Conservation (phyloP, 2,888 invertebrate genomes). For the Orgyia antiqua region DNA sequence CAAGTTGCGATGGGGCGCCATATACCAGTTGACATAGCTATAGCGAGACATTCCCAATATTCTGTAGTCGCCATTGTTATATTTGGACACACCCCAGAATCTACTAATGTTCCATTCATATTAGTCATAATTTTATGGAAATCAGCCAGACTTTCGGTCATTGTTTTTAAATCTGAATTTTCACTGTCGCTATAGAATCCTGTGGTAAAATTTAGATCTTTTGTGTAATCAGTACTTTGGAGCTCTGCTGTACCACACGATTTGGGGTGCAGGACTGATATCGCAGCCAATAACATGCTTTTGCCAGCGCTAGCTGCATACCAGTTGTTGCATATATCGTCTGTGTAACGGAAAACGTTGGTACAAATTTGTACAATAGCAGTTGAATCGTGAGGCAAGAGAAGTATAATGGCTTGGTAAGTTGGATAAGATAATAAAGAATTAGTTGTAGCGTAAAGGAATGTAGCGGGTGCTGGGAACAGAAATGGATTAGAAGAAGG, state of each 20-base stretch:
- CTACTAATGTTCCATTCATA: constrained; percentile 21
- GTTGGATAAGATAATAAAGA: constrained; percentile 16
- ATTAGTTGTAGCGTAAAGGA: constrained; percentile 21
- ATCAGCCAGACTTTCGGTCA: constrained; percentile 23
- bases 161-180: constrained; percentile 25
- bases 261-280: constrained; percentile 6
- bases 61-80: constrained; percentile 3
- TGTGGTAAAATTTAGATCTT: constrained; percentile 14
- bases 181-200: constrained; percentile 5
- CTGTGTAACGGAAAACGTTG: constrained; percentile 70
- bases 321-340: constrained; percentile 25
- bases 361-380: constrained; percentile 13
- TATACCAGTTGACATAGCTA: constrained; percentile 19
- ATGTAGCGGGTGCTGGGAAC: constrained; percentile 19
- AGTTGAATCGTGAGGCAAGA: constrained; percentile 7
- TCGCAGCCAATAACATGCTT: neutral
- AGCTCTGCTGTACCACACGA: constrained; percentile 8
- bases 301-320: constrained; percentile 18
- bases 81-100: constrained; percentile 22
- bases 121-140: constrained; percentile 24
- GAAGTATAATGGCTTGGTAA: constrained; percentile 24
- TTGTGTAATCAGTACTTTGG: constrained; percentile 22
- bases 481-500: constrained; percentile 15
- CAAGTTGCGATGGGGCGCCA: constrained; percentile 26
- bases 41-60: constrained; percentile 23